phyloP scores from a whole-genome alignment of 2,888 invertebrate species.

The Pegoplata infirma region DNA sequence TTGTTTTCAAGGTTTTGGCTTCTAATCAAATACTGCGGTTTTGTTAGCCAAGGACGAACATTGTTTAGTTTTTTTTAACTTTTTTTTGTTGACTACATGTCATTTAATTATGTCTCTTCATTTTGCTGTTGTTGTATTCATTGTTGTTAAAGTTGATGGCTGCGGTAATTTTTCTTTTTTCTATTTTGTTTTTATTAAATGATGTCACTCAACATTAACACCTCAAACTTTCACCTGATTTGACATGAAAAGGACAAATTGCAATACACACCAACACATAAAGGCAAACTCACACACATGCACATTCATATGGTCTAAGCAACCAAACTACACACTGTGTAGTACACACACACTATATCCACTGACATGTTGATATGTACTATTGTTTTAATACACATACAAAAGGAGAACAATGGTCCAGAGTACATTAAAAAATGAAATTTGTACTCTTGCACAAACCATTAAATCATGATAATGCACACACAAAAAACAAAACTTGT shows the following conservation, averaged over 20 bases:
- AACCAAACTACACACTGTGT: too few relatives aligned
- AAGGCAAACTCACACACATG: background rate
- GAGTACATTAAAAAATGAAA: too few relatives aligned
- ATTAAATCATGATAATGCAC: too few relatives aligned
- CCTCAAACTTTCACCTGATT: slow-evolving; percentile 65
- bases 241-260: slow-evolving; percentile 64
- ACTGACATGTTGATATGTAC: slow-evolving; percentile 33
- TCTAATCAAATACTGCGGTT: slow-evolving; percentile 49
- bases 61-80: background rate
- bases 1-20: slow-evolving; percentile 35
- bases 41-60: background rate
- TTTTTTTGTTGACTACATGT: slow-evolving; percentile 38
- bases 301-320: too few relatives aligned
- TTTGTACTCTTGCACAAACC: too few relatives aligned
- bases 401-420: too few relatives aligned
- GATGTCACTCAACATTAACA: slow-evolving; percentile 65
- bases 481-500: too few relatives aligned
- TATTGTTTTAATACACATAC: too few relatives aligned
- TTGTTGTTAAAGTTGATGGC: slow-evolving; percentile 42
- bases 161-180: background rate
- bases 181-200: slow-evolving; percentile 63
- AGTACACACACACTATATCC: background rate
- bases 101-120: slow-evolving; percentile 38
- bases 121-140: slow-evolving; percentile 1
- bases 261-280: slow-evolving; percentile 28